Conservation (phyloP, 2,113 vertebrate species). For the Sander lucioperca region DNA sequence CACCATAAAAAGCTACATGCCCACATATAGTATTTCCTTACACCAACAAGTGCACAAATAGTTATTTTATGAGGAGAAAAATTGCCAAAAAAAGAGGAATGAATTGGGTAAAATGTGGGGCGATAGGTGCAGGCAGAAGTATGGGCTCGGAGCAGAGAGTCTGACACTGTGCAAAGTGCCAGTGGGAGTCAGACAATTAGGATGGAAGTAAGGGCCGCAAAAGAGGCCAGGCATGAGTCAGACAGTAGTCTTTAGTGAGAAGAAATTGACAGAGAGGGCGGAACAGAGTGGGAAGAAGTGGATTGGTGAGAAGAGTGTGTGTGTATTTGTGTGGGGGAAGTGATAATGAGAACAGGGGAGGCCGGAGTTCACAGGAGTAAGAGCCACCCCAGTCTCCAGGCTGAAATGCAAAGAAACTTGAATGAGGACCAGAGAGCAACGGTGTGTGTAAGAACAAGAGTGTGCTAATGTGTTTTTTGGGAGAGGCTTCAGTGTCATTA, state of each 20-base stretch:
- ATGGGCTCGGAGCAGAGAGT: conserved; percentile 44
- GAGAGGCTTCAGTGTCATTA: conserved; percentile 29
- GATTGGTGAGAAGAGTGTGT: conserved; percentile 49
- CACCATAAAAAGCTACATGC: background rate
- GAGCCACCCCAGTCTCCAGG: background rate
- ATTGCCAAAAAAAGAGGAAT: background rate
- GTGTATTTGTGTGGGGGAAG: background rate
- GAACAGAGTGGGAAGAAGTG: conserved; percentile 52
- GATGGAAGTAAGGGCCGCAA: conserved; percentile 59
- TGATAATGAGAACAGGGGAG: conserved; percentile 51
- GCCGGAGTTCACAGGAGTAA: conserved; percentile 33
- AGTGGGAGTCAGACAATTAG: conserved; percentile 76
- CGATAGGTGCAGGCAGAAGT: conserved; percentile 20
- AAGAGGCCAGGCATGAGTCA: conserved; percentile 70
- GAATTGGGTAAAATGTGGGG: conserved; percentile 39
- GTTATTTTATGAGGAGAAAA: conserved; percentile 1
- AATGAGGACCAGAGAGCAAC: background rate
- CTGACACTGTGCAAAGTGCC: conserved; percentile 59
- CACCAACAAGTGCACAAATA: background rate
- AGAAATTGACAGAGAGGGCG: conserved; percentile 53
- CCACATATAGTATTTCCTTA: conserved; percentile 8
- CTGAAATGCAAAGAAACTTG: conserved; percentile 28
- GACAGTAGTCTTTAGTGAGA: conserved; percentile 42
- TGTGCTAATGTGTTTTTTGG: conserved; percentile 14
- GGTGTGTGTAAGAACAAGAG: conserved; percentile 5